Evolutionary conservation across 2,888 invertebrate species (phyloP), one percentile per base, ranked within the genome.

Genomic region (Heliconius cydno): DNA sequence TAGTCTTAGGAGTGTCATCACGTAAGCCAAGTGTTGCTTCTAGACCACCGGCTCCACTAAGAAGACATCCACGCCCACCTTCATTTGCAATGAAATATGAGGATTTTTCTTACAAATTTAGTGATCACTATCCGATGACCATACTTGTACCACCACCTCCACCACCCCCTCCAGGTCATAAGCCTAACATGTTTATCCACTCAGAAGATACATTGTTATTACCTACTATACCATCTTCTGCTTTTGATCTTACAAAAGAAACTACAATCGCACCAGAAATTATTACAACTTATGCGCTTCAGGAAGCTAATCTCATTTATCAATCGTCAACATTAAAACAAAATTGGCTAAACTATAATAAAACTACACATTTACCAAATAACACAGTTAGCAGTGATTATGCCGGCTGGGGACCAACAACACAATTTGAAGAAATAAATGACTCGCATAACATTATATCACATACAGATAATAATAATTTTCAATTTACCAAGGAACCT

Each of bases 61-160:
- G 86, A 66, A 86, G 90, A 57, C 87, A 87, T 52, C 88, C 88
- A 52, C 85, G 90, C 75, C 90, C 90, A 9, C 90, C 89, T 9
- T 83, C 84, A 68, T 79, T 80, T 70, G 87, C 89, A 7, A 86
- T 87, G 76, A 92, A 96, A 88, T 92, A 95, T 88, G 95, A 96
- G 78, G 96, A 96, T 81, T 95, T 90, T 79, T 90, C 94, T 60
- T 93, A 95, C 82, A 96, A 96, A 88, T 85, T 92, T 63, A 91
- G 92, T 73, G 95, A 96, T 25, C 92, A 94, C 73, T 95, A 95
- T 83, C 97, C 96, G 0, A 96, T 96, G 90, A 97, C 97, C 0
- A 96, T 97, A 87, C 93, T 97, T 79, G 96, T 97, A 81, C 97
- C 97, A 22, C 97, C 97, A 19, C 97, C 97, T 1, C 93, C 96